Base-by-base conservation (phyloP, 1,140 invertebrate species). In the Cephus cinctus region DNA sequence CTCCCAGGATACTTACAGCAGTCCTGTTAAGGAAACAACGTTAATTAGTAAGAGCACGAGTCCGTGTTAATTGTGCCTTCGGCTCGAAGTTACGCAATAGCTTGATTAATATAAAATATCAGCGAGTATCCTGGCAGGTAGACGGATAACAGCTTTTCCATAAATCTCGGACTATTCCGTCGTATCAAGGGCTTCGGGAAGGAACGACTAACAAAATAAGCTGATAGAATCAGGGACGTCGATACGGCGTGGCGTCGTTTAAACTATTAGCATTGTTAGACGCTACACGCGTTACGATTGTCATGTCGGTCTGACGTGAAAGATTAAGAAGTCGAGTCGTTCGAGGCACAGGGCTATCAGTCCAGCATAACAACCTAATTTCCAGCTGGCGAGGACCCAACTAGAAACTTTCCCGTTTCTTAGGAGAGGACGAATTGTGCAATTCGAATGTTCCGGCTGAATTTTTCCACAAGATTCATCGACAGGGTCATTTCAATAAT, bases 361-460 rank as follows among this genome's bases (percentile, higher is more conserved):
- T 36, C 34, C 34, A n/a, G 34, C 34, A 36, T 36, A 36, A 36
- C 34, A n/a, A 14, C 2, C 8, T 11, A 36, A 14, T 36, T 36
- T 36, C 34, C 8, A 36, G 19, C 19, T 35, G 9, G 27, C 27
- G 9, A 12, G 12, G 27, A 1, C 12, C 27, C 9, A 12, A 8
- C 9, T 8, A 30, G 27, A 30, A 30, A 30, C 27, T 30, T 9
- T n/a, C n/a, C n/a, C n/a, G n/a, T n/a, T n/a, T n/a, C n/a, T n/a
- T n/a, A n/a, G n/a, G n/a, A n/a, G n/a, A n/a, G n/a, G n/a, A n/a
- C n/a, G n/a, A n/a, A n/a, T n/a, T n/a, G n/a, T n/a, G n/a, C n/a
- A n/a, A n/a, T n/a, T n/a, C n/a, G n/a, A n/a, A n/a, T n/a, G n/a
- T n/a, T n/a, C n/a, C n/a, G n/a, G n/a, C n/a, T n/a, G n/a, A n/a